phyloP scores from a whole-genome alignment of 2,888 invertebrate genomes.

The Toxonevra muliebris region DNA sequence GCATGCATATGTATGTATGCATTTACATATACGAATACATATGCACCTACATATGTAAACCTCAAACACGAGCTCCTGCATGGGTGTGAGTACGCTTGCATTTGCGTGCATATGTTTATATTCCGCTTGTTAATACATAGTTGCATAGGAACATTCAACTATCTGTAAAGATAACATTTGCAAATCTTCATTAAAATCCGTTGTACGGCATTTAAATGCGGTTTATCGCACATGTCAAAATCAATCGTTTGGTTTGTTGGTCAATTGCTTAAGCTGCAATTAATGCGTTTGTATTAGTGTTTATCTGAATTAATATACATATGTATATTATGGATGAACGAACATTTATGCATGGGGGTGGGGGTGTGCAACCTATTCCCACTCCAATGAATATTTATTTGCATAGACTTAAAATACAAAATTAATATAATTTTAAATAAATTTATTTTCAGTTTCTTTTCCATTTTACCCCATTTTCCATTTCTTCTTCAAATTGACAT shows the following conservation, averaged over 20 bases:
- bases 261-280: conserved; percentile 34
- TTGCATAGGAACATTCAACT: neutral
- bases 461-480: too few species aligned
- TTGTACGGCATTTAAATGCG: conserved; percentile 27
- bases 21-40: conserved; percentile 9
- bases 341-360: too few species aligned
- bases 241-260: conserved; percentile 38
- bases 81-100: too few species aligned
- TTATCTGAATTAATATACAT: too few species aligned
- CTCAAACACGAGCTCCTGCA: too few species aligned
- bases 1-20: conserved; percentile 4
- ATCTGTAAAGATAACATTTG: conserved; percentile 23
- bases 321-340: too few species aligned
- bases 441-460: too few species aligned
- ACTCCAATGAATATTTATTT: too few species aligned
- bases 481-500: too few species aligned
- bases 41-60: neutral
- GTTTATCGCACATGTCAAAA: conserved; percentile 39
- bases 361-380: too few species aligned
- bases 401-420: too few species aligned
- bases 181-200: conserved; percentile 34
- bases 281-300: conserved; percentile 37
- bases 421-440: too few species aligned
- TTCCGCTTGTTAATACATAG: neutral
- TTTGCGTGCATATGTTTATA: conserved; percentile 1